Percentiles rank a stretch among this genome's conserved stretches.
Conservation (phyloP, 2,888 invertebrate species). For the Fragum fragum region DNA sequence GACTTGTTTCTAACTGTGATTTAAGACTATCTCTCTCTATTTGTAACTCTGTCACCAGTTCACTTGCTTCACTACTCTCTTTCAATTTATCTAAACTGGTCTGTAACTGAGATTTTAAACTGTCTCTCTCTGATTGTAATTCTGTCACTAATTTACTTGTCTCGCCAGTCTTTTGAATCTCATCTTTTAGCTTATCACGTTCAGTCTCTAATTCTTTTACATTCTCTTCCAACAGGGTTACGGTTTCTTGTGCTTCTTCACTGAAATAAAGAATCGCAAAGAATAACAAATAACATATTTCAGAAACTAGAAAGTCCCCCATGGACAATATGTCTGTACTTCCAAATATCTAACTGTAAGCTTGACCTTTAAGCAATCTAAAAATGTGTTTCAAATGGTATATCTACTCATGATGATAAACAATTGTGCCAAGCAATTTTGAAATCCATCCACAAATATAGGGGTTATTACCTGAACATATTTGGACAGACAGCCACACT, state of each 20-base stretch:
- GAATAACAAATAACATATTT: too few species aligned
- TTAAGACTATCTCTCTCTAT: constrained; percentile 72
- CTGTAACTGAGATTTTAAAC: constrained; percentile 72
- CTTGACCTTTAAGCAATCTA: too few species aligned
- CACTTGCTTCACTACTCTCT: constrained; percentile 14
- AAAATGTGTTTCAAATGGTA: too few species aligned
- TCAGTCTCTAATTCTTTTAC: constrained; percentile 69
- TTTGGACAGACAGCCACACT: too few species aligned
- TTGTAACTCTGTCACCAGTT: constrained; percentile 62
- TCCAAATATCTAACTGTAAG: too few species aligned
- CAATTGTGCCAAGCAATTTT: too few species aligned
- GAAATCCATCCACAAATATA: too few species aligned
- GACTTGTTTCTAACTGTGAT: constrained; percentile 69
- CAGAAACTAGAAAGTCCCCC: too few species aligned
- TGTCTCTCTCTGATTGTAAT: constrained; percentile 70
- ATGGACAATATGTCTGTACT: too few species aligned
- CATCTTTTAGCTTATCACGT: constrained; percentile 41
- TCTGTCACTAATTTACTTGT: constrained; percentile 42
- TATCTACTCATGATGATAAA: too few species aligned
- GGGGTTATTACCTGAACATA: too few species aligned
- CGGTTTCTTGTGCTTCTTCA: constrained; percentile 68
- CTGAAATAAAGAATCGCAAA: constrained; percentile 71
- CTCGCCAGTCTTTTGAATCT: constrained; percentile 53
- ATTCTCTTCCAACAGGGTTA: constrained; percentile 65
- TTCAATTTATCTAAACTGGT: constrained; percentile 65